Conservation (phyloP, 37 sponge, comb jelly and placozoan genomes). For the Halichondria panicea region DNA sequence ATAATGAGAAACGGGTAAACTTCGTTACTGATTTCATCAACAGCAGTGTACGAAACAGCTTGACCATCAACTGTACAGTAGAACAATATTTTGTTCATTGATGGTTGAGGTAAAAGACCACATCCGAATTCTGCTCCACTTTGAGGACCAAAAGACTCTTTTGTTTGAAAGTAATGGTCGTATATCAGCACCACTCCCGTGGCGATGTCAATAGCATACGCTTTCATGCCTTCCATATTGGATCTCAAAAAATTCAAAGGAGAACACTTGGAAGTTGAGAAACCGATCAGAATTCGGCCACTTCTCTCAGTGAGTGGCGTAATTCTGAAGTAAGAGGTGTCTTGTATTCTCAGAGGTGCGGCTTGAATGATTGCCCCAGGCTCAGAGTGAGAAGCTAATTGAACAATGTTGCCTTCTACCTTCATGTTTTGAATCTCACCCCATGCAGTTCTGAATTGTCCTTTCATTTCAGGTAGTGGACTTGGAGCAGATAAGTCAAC, state of each 20-base stretch:
- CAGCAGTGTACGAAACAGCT: slow-evolving; percentile 21
- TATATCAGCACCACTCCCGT: slow-evolving; percentile 11
- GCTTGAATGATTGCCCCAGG: slow-evolving; percentile 27
- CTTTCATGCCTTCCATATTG: neutral
- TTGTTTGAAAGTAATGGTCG: slow-evolving; percentile 15
- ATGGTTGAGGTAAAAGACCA: slow-evolving; percentile 27
- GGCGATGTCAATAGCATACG: slow-evolving; percentile 9
- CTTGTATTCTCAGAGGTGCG: neutral
- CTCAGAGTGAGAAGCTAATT: slow-evolving; percentile 2
- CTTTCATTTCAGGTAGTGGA: slow-evolving; percentile 22
- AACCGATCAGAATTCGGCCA: slow-evolving; percentile 41
- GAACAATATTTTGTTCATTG: slow-evolving; percentile 9
- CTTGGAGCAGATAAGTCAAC: slow-evolving; percentile 22
- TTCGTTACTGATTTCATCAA: neutral
- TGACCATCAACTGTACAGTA: slow-evolving; percentile 55
- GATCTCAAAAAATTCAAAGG: slow-evolving; percentile 1
- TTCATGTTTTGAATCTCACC: slow-evolving; percentile 9
- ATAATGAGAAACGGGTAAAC: slow-evolving; percentile 32
- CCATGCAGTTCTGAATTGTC: slow-evolving; percentile 34
- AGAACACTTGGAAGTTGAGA: slow-evolving; percentile 13
- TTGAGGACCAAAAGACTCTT: slow-evolving; percentile 10
- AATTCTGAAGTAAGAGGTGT: slow-evolving; percentile 19
- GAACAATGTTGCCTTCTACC: slow-evolving; percentile 16
- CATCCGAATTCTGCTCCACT: slow-evolving; percentile 28
- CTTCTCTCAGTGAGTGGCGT: neutral